Conservation (phyloP, 1,140 invertebrate genomes). For the Cardiocondyla obscurior region DNA sequence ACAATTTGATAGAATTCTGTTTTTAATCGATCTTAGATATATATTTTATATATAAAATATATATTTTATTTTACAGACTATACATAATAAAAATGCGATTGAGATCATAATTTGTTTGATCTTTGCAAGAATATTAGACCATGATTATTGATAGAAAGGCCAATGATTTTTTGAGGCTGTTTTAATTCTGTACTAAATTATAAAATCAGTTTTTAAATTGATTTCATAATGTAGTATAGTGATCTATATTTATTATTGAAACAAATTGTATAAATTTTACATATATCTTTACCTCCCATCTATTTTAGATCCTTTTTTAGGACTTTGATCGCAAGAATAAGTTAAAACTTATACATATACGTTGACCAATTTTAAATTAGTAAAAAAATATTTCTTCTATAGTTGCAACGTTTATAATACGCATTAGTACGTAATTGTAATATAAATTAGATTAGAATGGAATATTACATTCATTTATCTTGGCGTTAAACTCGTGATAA, state of each 20-base stretch:
- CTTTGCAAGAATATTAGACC: neutral
- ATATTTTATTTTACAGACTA: neutral
- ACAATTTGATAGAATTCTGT: neutral
- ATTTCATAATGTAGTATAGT: neutral
- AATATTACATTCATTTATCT: slow-evolving; percentile 39
- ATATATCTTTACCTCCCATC: neutral
- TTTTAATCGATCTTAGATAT: neutral
- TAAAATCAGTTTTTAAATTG: neutral
- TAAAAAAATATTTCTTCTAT: slow-evolving; percentile 42
- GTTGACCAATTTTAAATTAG: slow-evolving; percentile 68
- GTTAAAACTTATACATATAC: slow-evolving; percentile 49
- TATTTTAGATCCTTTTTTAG: neutral
- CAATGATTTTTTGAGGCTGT: neutral
- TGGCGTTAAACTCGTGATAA: neutral
- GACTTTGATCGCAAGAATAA: slow-evolving; percentile 26
- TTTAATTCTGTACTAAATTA: neutral
- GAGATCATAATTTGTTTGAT: neutral
- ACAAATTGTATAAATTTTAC: neutral
- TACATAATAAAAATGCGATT: neutral
- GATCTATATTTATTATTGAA: neutral
- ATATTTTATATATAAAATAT: slow-evolving; percentile 2
- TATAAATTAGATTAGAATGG: slow-evolving; percentile 36
- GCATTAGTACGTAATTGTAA: slow-evolving; percentile 34
- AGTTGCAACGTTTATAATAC: slow-evolving; percentile 39
- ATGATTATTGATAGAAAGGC: neutral